phyloP scores from a whole-genome alignment of 2,113 vertebrate genomes.

The Phocoena sinus region DNA sequence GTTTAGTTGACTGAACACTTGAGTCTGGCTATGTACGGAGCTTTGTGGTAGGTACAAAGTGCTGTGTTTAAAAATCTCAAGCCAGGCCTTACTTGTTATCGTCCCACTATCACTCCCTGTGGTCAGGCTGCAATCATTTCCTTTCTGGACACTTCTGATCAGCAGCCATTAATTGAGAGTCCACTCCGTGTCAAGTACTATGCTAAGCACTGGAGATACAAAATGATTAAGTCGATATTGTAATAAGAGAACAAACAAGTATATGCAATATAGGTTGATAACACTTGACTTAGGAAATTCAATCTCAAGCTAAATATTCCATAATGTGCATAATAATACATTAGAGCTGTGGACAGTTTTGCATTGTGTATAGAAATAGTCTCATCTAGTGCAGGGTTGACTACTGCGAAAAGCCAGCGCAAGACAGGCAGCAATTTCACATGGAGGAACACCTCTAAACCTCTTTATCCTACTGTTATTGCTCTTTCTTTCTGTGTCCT shows the following conservation, averaged over 20 bases:
- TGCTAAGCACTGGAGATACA: background rate
- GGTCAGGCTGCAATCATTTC: background rate
- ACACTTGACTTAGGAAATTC: background rate
- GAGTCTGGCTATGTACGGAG: background rate
- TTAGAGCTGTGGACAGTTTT: background rate
- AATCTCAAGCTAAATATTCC: background rate
- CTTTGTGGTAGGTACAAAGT: background rate
- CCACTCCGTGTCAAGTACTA: background rate
- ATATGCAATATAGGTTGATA: background rate
- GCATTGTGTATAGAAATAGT: background rate
- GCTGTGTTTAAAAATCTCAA: background rate
- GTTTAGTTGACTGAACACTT: background rate
- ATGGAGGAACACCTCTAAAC: background rate
- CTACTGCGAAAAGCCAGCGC: background rate
- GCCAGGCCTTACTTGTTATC: background rate
- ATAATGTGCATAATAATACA: background rate
- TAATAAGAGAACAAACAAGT: background rate
- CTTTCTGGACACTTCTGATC: background rate
- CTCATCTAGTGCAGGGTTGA: background rate
- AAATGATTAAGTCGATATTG: background rate
- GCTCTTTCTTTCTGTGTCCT: background rate
- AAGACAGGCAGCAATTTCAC: rapidly evolving
- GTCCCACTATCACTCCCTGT: background rate
- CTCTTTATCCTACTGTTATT: background rate
- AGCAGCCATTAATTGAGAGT: background rate